Evolutionary conservation across 2,797 vertebrate species (phyloP), one percentile per base, ranked within the genome.

Genomic region (Sebastolobus altivelis): DNA sequence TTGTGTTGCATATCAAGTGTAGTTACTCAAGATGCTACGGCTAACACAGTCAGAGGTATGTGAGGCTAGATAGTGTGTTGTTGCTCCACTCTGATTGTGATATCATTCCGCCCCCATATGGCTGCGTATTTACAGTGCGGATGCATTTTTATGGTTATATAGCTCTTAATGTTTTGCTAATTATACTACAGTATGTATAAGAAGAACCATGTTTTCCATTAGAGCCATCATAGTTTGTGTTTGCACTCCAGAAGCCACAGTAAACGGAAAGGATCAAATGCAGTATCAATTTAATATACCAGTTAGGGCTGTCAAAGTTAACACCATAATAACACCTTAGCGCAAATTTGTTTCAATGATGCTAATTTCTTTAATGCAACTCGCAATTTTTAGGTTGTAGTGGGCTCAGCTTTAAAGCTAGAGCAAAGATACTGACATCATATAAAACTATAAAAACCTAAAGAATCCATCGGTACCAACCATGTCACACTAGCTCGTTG

Each of bases 1-100:
- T 82, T 87, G 69, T 55, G 67, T 22, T 27, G 80, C 54, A 13
- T 82, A 73, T 91, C 75, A 83, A 65, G 78, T 82, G 82, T 77
- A 75, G 71, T 86, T 68, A 20, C 73, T 72, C 70, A 43, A 80
- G 82, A 58, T 65, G 78, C 54, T 16, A n/a, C 60, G 65, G 66
- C 70, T 43, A 63, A 54, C 68, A 69, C 18, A 72, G 59, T 70
- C 31, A 10, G 68, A 83, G 76, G 73, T 72, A 80, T 85, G 67
- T 73, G 61, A 22, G 76, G 37, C n/a, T 27, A 75, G 77, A 76
- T 84, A 81, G 74, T 72, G 63, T 65, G 65, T 38, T 18, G 55
- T 58, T 38, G 70, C 78, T 72, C 33, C 75, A 70, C 27, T 79
- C 56, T 54, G 82, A 75, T 72, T 59, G 74, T 61, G 58, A 63